Evolutionary conservation across 2,888 invertebrate genomes (phyloP), one percentile per base, ranked within the genome.

Genomic region (Troglohyphantes excavatus): DNA sequence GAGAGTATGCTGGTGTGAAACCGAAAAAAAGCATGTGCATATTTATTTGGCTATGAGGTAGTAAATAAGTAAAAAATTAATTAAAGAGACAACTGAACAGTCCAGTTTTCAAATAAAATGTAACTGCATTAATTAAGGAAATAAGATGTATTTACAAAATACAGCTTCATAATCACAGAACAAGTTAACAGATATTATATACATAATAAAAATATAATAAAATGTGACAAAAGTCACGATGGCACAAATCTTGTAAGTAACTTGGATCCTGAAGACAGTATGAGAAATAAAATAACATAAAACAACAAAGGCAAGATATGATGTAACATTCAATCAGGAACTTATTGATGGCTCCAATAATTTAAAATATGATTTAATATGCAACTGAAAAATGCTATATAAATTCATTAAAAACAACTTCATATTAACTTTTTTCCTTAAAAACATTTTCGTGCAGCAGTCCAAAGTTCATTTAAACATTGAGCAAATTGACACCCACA

Each of bases 131-230:
- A 76, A 53, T 76, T 63, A 84, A 84, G 17, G 29, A 39, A 53
- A 9, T 63, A 33, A 65, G 72, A 82, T 61, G 72, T 39, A 75
- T 65, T 21, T 88, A 61, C 39, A 59, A 39, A 90, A 90, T 83
- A 90, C 84, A 90, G 84, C 65, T 46, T 84, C 84, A 79, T 84
- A 76, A 90, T 88, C 88, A 88, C 89, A 90, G 78, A 90, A 90
- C 83, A 84, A 43, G 65, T 84, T 33, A 84, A 90, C 70, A 83
- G 27, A 79, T 46, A 79, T 70, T 89, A 89, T 90, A 33, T 90
- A 90, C 89, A 90, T 9, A 81, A 85, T 81, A 90, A 84, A 83
- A 86, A 90, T 83, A 85, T 61, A 78, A 61, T 89, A 85, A 85
- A 85, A 65, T 26, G 67, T 81, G 85, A 90, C 90, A 67, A n/a